phyloP scores from a whole-genome alignment of 1,140 invertebrate species.

The Mya arenaria region DNA sequence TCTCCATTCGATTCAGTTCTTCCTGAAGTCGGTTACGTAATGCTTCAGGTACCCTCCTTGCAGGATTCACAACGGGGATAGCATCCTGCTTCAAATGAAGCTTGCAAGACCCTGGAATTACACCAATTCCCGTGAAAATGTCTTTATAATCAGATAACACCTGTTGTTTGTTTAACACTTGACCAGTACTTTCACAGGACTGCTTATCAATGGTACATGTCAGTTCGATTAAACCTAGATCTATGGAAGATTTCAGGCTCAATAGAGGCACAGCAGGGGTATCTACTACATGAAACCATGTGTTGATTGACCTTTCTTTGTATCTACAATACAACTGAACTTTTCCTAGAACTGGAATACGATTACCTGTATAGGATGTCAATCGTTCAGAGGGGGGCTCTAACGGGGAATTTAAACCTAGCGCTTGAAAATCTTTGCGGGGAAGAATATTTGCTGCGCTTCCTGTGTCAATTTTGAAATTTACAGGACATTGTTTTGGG shows the following conservation, averaged over 20 bases:
- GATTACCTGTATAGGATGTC: constrained; percentile 29
- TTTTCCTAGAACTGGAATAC: constrained; percentile 24
- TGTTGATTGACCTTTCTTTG: neutral
- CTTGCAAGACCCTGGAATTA: constrained; percentile 39
- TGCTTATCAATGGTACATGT: neutral
- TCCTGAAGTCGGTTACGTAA: constrained; percentile 57
- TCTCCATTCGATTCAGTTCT: constrained; percentile 48
- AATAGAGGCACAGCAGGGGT: neutral
- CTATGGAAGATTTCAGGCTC: constrained; percentile 3
- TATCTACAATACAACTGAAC: constrained; percentile 3
- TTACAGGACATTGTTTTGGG: neutral
- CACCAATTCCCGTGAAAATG: constrained; percentile 44
- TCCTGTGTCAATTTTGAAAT: constrained; percentile 52
- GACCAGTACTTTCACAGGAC: neutral
- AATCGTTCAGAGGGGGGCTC: neutral
- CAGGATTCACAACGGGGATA: constrained; percentile 46
- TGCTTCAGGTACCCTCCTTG: constrained; percentile 44
- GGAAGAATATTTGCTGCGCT: constrained; percentile 45
- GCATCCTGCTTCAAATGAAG: constrained; percentile 41
- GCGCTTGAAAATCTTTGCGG: neutral
- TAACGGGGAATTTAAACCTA: neutral
- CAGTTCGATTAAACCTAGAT: neutral
- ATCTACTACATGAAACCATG: constrained; percentile 1
- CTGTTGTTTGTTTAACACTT: neutral
- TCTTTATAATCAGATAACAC: constrained; percentile 38